Conservation (phyloP, 2,797 vertebrate species). For the Leucoraja ocellata region DNA sequence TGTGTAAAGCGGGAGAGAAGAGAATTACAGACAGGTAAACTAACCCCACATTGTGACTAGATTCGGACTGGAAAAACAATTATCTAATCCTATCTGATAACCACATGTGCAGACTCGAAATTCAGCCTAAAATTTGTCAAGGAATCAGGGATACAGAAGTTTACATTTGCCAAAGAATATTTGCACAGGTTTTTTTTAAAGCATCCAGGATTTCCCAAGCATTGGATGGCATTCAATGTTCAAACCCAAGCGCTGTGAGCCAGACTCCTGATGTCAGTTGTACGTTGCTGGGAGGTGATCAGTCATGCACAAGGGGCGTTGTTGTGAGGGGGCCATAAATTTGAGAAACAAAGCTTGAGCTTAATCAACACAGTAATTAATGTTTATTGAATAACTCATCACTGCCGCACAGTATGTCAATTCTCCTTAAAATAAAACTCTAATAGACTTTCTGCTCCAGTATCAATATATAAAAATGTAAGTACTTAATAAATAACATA, state of each 20-base stretch:
- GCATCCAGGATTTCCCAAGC: not conserved
- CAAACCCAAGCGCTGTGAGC: not conserved
- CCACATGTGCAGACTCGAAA: not conserved
- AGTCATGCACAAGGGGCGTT: not conserved
- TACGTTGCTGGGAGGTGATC: not conserved
- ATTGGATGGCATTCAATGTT: not conserved
- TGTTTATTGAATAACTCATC: not conserved
- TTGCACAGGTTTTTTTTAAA: not conserved
- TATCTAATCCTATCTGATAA: not conserved
- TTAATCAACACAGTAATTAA: too few relatives aligned
- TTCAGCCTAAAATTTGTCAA: not conserved
- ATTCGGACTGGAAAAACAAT: not conserved
- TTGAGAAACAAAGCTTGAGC: not conserved
- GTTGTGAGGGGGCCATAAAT: too few relatives aligned
- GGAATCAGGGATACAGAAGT: not conserved
- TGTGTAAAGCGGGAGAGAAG: too few relatives aligned
- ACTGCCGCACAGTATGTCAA: not conserved
- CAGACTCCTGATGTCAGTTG: not conserved
- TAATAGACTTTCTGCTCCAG: not conserved
- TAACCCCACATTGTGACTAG: not conserved
- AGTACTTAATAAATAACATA: not conserved
- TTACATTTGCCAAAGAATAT: not conserved
- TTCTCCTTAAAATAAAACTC: not conserved
- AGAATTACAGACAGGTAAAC: not conserved
- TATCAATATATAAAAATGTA: not conserved